phyloP scores from a whole-genome alignment of 1,140 invertebrate species.

The Papilio xuthus region DNA sequence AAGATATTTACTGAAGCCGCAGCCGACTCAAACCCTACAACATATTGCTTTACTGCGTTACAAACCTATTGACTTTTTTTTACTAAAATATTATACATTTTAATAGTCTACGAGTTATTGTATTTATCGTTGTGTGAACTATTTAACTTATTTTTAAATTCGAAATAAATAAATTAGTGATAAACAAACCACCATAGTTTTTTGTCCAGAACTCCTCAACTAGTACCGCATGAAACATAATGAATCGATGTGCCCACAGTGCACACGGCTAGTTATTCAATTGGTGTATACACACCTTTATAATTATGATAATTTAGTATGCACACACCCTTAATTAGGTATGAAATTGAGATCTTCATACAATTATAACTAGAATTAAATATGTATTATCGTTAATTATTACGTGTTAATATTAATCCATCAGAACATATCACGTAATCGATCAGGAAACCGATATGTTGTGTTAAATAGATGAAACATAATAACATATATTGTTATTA shows the following conservation, averaged over 20 bases:
- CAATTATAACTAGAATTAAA: background rate
- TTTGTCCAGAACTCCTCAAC: background rate
- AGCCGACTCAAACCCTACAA: background rate
- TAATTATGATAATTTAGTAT: background rate
- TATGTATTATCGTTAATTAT: background rate
- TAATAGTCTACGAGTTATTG: too few species aligned
- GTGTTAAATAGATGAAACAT: background rate
- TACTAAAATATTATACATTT: background rate
- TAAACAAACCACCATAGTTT: background rate
- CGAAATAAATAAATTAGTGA: too few species aligned
- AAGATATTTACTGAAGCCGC: slow-evolving; percentile 7
- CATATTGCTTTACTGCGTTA: background rate
- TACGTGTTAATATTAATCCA: background rate
- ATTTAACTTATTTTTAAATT: too few species aligned
- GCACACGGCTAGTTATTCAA: too few species aligned
- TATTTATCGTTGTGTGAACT: too few species aligned
- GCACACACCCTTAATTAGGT: background rate
- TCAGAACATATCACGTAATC: slow-evolving; percentile 1
- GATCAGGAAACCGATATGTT: background rate
- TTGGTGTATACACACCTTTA: too few species aligned
- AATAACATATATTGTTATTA: background rate
- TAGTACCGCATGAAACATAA: too few species aligned
- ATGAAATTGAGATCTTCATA: background rate
- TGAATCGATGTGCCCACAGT: too few species aligned
- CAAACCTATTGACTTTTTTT: background rate